Conservation (phyloP, 35 echinoderm and acorn worm genomes). For the Eucidaris tribuloides region DNA sequence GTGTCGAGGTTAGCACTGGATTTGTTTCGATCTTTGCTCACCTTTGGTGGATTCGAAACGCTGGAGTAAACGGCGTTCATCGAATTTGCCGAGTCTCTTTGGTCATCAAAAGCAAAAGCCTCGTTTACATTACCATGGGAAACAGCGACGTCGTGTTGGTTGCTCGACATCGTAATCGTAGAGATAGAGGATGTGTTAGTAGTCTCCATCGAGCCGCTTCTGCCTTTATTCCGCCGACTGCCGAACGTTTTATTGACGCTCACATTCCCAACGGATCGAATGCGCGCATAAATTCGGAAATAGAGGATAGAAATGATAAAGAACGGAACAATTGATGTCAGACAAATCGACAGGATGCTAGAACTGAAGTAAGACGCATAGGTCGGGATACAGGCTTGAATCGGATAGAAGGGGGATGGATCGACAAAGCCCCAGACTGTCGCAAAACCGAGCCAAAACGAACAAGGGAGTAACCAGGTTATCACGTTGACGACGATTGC, state of each 20-base stretch:
- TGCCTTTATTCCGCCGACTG: not conserved
- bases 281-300: not conserved
- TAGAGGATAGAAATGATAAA: not conserved
- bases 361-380: not conserved
- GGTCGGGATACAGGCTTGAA: no score
- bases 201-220: not conserved
- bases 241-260: not conserved
- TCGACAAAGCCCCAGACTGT: not conserved
- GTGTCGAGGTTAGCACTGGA: no score
- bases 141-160: not conserved
- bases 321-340: not conserved
- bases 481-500: not conserved
- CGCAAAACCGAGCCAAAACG: not conserved
- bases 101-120: no score
- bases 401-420: not conserved
- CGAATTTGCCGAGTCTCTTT: no score
- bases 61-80: no score
- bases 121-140: no score
- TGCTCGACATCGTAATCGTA: not conserved
- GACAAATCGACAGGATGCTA: not conserved
- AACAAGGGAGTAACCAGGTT: slow-evolving; percentile 1
- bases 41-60: no score
- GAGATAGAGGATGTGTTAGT: not conserved
- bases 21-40: no score
- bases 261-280: not conserved